phyloP scores from a whole-genome alignment of 1,140 invertebrate species.

The Bilobella aurantiaca region DNA sequence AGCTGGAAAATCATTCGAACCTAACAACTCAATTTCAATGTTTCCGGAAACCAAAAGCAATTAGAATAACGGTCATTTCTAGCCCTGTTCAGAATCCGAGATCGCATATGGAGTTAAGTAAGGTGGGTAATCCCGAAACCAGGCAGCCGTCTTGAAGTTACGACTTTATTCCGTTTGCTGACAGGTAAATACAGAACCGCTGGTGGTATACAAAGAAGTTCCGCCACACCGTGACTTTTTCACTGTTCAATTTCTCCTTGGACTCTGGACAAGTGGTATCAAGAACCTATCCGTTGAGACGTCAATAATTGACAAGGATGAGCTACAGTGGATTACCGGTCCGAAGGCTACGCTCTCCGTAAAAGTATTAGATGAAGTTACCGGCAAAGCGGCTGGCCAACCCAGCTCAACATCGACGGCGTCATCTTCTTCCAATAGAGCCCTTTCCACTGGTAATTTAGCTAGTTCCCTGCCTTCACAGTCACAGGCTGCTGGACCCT shows the following conservation, averaged over 20 bases:
- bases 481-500: neutral
- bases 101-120: conserved; percentile 12
- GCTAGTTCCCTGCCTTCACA: too few relatives aligned
- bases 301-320: conserved; percentile 58
- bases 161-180: too few relatives aligned
- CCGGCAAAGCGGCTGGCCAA: neutral
- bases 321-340: conserved; percentile 63
- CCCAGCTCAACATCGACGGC: neutral
- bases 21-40: neutral
- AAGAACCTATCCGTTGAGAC: conserved; percentile 58
- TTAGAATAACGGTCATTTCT: conserved; percentile 35
- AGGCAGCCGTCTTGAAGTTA: too few relatives aligned
- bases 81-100: conserved; percentile 31
- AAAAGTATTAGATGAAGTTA: conserved; percentile 56
- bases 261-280: conserved; percentile 46
- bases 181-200: conserved; percentile 20
- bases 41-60: conserved; percentile 35
- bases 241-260: conserved; percentile 62
- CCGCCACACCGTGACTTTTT: conserved; percentile 70
- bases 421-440: neutral
- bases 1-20: neutral
- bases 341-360: conserved; percentile 55
- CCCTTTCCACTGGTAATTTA: neutral
- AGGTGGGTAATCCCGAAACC: too few relatives aligned
- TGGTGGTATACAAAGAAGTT: conserved; percentile 39